These are phyloP conservation scores for Xestoiulus laeticollis DNA, from an alignment of 2,888 invertebrate genomes.

Conservation along the genomic window DNA sequence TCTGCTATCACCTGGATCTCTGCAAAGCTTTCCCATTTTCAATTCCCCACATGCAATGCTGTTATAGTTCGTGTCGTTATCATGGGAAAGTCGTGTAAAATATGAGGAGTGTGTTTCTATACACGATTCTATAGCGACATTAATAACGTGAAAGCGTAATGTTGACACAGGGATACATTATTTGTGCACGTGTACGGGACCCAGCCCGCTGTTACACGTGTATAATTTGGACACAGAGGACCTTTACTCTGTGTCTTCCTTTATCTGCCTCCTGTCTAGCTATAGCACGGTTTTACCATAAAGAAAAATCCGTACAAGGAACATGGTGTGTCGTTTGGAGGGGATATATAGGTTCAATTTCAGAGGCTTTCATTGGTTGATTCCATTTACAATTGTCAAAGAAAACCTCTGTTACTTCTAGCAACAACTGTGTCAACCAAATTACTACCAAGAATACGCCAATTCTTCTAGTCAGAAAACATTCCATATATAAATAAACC, in stretches of 20 bases:
- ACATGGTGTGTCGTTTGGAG: neutral
- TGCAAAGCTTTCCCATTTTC: neutral
- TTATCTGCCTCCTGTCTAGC: conserved; percentile 4
- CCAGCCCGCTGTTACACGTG: neutral
- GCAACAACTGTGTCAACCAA: neutral
- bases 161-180: conserved; percentile 26
- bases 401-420: neutral
- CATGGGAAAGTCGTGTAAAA: conserved; percentile 26
- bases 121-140: neutral
- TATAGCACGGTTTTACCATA: neutral
- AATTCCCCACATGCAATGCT: neutral
- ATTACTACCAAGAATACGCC: too few species aligned
- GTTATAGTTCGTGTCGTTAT: neutral
- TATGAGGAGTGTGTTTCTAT: conserved; percentile 18
- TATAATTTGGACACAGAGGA: neutral
- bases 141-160: conserved; percentile 17
- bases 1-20: conserved; percentile 26
- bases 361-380: neutral
- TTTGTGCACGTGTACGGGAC: conserved; percentile 26
- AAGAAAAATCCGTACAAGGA: conserved; percentile 11
- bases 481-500: too few species aligned
- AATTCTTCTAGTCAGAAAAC: too few species aligned
- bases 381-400: neutral
- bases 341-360: conserved; percentile 7
- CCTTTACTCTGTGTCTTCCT: neutral